Base-by-base conservation (phyloP, 2,113 vertebrate species). In the Tricholaema leucomelas region DNA sequence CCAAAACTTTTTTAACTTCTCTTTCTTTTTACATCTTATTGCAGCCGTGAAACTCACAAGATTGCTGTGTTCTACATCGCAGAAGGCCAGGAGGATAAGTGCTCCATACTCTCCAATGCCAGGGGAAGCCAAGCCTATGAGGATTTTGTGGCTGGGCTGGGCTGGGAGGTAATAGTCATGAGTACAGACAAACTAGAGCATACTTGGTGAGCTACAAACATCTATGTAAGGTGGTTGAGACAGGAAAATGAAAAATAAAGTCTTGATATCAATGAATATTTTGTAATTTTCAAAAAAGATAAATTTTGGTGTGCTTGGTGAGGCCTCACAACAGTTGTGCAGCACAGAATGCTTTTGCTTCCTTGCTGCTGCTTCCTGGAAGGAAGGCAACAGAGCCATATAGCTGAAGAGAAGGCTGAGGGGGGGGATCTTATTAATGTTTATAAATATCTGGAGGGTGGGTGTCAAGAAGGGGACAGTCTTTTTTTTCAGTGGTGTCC, bases 21-120 rank as follows among this genome's bases (percentile, higher is more conserved):
- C 0, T 76, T 60, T 66, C 30, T 63, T 54, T 71, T 87, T 93
- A 9, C 69, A 25, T 72, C 19, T 75, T 5, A 1, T 91, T 96
- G 28, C 92, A 99, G 99, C 88, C 98, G 99, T 50, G 99, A 99
- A 96, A 99, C 99, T 1, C 99, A 99, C 97, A 99, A 99, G 97
- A 99, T 99, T 15, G 99, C 99, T 1, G 98, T 99, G 78, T 99
- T 99, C 96, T 99, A 99, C 96, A 99, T 99, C 28, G 98, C 98
- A 31, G 99, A 99, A 93, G 99, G 99, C 25, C 99, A 99, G 95
- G 99, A 99, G 95, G 99, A 99, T 96, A 99, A 99, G 93, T 99
- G 98, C 81, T 99, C 99, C 10, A 99, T 99, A 94, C 96, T 99
- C 71, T 98, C 99, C n/a, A 99, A 99, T 40, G 97, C 97, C 5